Evolutionary conservation across 2,113 vertebrate genomes (phyloP), one percentile per base, ranked within the genome.

Genomic region (Chitala chitala): DNA sequence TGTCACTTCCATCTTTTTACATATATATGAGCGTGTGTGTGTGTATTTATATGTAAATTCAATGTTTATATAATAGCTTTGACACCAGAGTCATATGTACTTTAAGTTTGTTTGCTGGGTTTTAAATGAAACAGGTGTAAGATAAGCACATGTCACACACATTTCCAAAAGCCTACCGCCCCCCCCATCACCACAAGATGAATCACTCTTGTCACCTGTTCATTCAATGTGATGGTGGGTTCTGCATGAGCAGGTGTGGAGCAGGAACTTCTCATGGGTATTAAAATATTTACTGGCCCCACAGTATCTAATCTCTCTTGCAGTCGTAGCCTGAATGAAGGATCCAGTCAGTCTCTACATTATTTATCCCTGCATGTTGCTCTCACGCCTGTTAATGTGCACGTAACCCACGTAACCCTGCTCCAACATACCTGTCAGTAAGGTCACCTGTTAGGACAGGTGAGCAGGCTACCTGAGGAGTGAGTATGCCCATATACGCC

Each of bases 271-370:
- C 36, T 54, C 20, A 13, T 51, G 15, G n/a, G 17, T 55, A 15
- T 71, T 54, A 10, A 54, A 55, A 71, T 55, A 40, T 71, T 54
- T 46, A 69, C 20, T 3, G 22, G 22, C 26, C 26, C 44, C 66
- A 38, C 24, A 40, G 50, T 55, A 71, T 31, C 33, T 20, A 54
- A 40, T 54, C 10, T 24, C 29, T 13, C 7, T 20, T 40, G 31
- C 12, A 38, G 29, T 50, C 33, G 36, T 38, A 55, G 17, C 20
- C 31, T 50, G 50, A 69, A 54, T 54, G 51, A 54, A 55, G 55
- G 31, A 71, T 71, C n/a, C 69, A 55, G 36, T 38, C 33, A 46
- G 48, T 31, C 22, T 44, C n/a, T 71, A 22, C 38, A 59, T 72
- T 72, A 58, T 72, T 72, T 46, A 72, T 54, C 48, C 50, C 5